Evolutionary conservation across 1,140 invertebrate genomes (phyloP).

Genomic region (Muscidifurax raptorellus): DNA sequence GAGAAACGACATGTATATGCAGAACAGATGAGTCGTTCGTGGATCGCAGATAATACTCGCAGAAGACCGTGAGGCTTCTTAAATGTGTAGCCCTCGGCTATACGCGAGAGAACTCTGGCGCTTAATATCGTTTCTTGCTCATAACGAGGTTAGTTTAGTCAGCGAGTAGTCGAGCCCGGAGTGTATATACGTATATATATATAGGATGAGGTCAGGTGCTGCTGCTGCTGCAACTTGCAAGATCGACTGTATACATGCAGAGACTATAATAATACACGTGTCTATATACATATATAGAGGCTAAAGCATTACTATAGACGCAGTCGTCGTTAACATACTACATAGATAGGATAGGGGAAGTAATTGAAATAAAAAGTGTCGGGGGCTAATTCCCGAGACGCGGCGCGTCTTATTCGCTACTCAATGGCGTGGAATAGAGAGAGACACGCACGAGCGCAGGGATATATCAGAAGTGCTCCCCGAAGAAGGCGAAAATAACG

Average conservation of each 20-base stretch:
- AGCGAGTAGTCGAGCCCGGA: constrained; percentile 50
- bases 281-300: not conserved
- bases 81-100: constrained; percentile 28
- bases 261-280: no score
- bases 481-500: not conserved
- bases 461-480: not conserved
- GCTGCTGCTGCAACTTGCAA: not conserved
- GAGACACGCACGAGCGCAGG: not conserved
- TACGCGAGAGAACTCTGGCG: not conserved
- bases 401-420: not conserved
- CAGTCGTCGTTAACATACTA: not conserved
- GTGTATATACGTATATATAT: no score
- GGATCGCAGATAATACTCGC: constrained; percentile 44
- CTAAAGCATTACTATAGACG: not conserved
- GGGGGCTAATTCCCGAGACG: no score
- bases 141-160: constrained; percentile 65
- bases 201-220: not conserved
- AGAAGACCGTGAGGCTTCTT: constrained; percentile 24
- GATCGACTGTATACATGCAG: not conserved
- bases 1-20: no score
- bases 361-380: not conserved
- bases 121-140: constrained; percentile 58
- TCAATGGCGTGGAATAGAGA: not conserved
- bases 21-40: not conserved
- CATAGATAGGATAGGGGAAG: no score